phyloP scores from a whole-genome alignment of 1,140 invertebrate species.

The Drosophila lacertosa region DNA sequence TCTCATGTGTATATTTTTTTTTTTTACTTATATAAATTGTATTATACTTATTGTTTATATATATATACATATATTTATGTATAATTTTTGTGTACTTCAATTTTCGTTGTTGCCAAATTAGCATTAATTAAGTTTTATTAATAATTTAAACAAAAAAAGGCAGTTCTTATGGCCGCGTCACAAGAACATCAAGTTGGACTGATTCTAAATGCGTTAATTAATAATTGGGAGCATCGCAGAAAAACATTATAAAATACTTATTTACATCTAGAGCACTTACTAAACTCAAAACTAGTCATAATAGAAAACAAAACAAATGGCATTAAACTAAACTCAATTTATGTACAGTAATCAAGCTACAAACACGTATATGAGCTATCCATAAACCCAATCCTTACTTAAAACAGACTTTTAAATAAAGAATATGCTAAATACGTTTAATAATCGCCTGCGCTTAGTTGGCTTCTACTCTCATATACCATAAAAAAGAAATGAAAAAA shows the following conservation, averaged over 20 bases:
- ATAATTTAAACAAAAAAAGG: constrained; percentile 36
- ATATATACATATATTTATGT: constrained; percentile 1
- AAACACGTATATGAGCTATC: constrained; percentile 20
- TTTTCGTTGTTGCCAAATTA: constrained; percentile 78
- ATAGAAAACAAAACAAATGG: constrained; percentile 16
- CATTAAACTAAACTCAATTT: constrained; percentile 27
- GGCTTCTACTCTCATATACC: constrained; percentile 29
- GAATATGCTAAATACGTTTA: constrained; percentile 9
- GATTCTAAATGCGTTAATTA: constrained; percentile 59
- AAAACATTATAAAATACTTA: constrained; percentile 18
- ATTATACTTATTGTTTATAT: constrained; percentile 1
- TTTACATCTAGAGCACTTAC: constrained; percentile 56
- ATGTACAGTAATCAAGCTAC: constrained; percentile 65
- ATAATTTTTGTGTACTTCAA: constrained; percentile 25
- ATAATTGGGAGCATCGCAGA: constrained; percentile 49
- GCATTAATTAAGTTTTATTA: constrained; percentile 73
- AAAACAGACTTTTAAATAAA: background rate
- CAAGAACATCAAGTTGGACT: constrained; percentile 59
- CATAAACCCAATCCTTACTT: background rate
- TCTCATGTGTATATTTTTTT: constrained; percentile 34
- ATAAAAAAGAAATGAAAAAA: constrained; percentile 17
- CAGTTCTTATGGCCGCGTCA: constrained; percentile 23
- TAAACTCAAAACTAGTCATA: constrained; percentile 69
- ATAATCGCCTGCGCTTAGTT: constrained; percentile 36
- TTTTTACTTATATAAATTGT: constrained; percentile 24